Conservation (phyloP, 1,140 invertebrate genomes). For the Caligus rogercresseyi region DNA sequence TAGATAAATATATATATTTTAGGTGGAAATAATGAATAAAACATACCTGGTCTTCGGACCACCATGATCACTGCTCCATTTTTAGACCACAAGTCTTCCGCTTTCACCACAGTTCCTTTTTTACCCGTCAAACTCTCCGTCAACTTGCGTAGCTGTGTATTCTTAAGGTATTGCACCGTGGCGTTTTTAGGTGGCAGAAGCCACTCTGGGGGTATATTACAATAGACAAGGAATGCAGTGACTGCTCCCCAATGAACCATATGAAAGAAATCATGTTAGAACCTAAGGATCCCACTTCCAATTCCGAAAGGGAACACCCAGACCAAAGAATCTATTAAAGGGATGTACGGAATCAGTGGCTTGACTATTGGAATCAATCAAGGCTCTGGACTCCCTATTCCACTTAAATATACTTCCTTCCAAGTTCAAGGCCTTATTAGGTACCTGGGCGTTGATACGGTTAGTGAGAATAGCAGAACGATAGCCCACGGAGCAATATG, state of each 20-base stretch:
- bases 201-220: constrained; percentile 7
- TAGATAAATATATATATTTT: too few species aligned
- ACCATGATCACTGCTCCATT: constrained; percentile 24
- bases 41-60: constrained; percentile 21
- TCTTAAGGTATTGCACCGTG: neutral
- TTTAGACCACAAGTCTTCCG: constrained; percentile 20
- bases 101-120: constrained; percentile 11
- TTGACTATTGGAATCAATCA: constrained; percentile 4
- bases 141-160: constrained; percentile 1
- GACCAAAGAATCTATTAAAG: constrained; percentile 10
- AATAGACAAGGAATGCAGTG: constrained; percentile 1
- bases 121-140: neutral
- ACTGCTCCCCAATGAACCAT: neutral
- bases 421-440: constrained; percentile 9
- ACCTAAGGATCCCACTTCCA: constrained; percentile 2
- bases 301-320: neutral
- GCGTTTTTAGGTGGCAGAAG: neutral
- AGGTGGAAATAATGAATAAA: neutral
- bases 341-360: constrained; percentile 2
- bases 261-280: neutral
- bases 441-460: neutral
- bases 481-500: constrained; percentile 20
- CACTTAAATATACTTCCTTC: constrained; percentile 20
- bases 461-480: constrained; percentile 14
- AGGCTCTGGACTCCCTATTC: neutral